Evolutionary conservation across 2,113 vertebrate genomes (phyloP).

Genomic region (Periophthalmus modestus): DNA sequence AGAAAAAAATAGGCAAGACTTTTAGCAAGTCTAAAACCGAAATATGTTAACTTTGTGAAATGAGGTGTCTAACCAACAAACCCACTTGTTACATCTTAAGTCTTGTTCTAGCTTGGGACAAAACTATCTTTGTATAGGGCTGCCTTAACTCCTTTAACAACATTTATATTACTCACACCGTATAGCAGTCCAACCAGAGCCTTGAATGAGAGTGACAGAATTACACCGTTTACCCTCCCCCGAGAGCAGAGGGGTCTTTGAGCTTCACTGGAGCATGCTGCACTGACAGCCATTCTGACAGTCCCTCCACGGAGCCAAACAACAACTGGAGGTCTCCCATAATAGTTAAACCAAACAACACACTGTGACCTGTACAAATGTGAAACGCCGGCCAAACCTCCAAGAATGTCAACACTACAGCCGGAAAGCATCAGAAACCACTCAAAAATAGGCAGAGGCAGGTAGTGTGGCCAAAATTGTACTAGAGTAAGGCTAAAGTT

Average conservation of each 20-base stretch:
- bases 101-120: background rate
- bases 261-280: slow-evolving; percentile 44
- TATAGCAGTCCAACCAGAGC: background rate
- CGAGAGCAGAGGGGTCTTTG: slow-evolving; percentile 26
- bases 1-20: no score
- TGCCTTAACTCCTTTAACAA: background rate
- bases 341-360: slow-evolving; percentile 72
- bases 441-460: slow-evolving; percentile 24
- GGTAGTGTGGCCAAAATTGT: no score
- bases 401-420: slow-evolving; percentile 73
- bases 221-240: slow-evolving; percentile 37
- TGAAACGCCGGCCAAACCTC: slow-evolving; percentile 65
- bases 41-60: no score
- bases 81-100: no score
- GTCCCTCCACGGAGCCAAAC: slow-evolving; percentile 69
- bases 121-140: no score
- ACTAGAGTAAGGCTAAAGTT: no score
- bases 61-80: background rate
- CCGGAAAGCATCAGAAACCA: slow-evolving; percentile 53
- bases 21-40: no score
- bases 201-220: slow-evolving; percentile 32
- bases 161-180: background rate
- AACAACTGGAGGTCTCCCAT: slow-evolving; percentile 72
- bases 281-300: slow-evolving; percentile 50
- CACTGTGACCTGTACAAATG: slow-evolving; percentile 62